Evolutionary conservation across 2,888 invertebrate species (phyloP).

Genomic region (Leucophenga montana): DNA sequence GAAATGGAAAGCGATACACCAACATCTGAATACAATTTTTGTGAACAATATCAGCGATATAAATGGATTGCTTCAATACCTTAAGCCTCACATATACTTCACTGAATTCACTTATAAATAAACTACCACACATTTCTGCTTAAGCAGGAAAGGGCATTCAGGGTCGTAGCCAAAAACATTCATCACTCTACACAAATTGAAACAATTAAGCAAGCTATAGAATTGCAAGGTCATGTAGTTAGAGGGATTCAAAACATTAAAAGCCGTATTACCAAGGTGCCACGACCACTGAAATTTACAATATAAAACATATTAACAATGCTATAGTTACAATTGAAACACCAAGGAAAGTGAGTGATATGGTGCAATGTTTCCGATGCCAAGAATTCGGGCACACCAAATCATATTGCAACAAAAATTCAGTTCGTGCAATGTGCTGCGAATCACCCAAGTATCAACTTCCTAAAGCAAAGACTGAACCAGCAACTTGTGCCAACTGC

Average conservation of each 20-base stretch:
- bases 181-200: background rate
- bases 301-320: constrained; percentile 19
- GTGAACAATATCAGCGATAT: too few species aligned
- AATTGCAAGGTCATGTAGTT: background rate
- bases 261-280: constrained; percentile 17
- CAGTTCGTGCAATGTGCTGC: constrained; percentile 20
- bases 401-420: constrained; percentile 20
- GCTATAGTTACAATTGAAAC: constrained; percentile 23
- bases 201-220: background rate
- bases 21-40: too few species aligned
- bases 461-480: background rate
- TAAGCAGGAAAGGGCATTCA: background rate
- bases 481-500: constrained; percentile 14
- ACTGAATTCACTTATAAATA: too few species aligned
- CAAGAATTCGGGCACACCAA: constrained; percentile 25
- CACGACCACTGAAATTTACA: constrained; percentile 23
- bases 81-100: too few species aligned
- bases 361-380: constrained; percentile 14
- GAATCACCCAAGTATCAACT: background rate
- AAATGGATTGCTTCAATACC: too few species aligned
- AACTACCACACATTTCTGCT: too few species aligned
- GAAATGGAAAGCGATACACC: too few species aligned
- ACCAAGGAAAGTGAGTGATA: constrained; percentile 23
- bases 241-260: background rate
- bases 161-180: background rate